phyloP scores from a whole-genome alignment of 2,113 vertebrate species.

The Nettapus auritus region DNA sequence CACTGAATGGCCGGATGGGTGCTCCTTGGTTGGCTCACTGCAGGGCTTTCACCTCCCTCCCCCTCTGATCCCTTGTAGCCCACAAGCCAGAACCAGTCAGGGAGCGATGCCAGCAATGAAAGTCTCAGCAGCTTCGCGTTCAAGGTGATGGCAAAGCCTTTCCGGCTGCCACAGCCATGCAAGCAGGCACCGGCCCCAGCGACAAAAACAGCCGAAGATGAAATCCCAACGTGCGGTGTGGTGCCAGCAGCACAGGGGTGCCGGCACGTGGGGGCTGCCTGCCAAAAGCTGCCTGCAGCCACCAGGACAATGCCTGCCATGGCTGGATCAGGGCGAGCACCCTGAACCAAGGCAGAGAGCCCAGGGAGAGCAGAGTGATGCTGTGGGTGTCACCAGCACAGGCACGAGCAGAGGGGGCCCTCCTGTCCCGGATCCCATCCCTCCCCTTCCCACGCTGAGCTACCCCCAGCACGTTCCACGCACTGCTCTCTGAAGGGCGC shows the following conservation, averaged over 20 bases:
- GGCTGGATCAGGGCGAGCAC: accelerated
- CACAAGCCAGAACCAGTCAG: neutral
- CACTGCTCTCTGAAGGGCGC: neutral
- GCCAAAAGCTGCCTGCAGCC: neutral
- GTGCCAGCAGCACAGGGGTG: neutral
- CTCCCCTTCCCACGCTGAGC: neutral
- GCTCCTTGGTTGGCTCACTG: neutral
- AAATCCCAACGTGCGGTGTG: no score
- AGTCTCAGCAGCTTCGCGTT: neutral
- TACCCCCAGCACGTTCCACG: neutral
- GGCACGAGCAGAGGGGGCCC: no score
- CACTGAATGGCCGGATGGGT: neutral
- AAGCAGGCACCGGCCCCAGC: no score
- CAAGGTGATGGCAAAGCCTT: neutral
- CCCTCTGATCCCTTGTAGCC: neutral
- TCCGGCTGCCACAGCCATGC: no score
- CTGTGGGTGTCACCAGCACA: no score
- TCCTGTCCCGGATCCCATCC: neutral
- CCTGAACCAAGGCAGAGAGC: neutral
- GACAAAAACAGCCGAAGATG: no score
- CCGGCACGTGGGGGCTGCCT: neutral
- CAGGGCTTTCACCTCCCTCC: neutral
- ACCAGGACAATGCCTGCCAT: accelerated
- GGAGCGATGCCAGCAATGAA: neutral
- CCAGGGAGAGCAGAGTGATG: accelerated